Base-by-base conservation (phyloP, 2,113 vertebrate species). In the Sebastes fasciatus region DNA sequence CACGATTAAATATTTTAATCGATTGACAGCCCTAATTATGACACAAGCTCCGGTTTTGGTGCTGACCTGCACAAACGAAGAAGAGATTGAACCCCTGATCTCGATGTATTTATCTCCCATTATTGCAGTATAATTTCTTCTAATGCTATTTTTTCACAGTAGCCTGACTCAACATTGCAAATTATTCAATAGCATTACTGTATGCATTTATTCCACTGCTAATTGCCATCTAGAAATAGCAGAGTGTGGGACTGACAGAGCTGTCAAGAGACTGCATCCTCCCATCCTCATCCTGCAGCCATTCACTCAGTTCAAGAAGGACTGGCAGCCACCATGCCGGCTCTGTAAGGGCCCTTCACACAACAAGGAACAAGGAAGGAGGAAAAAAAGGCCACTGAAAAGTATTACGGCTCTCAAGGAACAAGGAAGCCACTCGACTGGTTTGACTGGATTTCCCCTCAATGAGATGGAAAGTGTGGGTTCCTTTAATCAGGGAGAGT, bases 211-310 rank as follows among this genome's bases (percentile, higher is more conserved):
- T 85, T 88, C 80, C 9, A 19, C 72, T 60, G 84, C 69, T 91
- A 84, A 88, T 65, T 86, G 79, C 58, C 49, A 19, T 65, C 87
- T 86, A 82, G 77, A 85, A 90, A 89, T 85, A 89, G 83, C 86
- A 1, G 49, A 76, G 87, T 72, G 87, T 77, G 74, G 82, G 83
- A 69, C 66, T n/a, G 74, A 43, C 74, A 19, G 74, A 87, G 74
- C 84, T 82, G 76, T 76, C 83, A 77, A 11, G 40, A 74, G 72
- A 58, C 43, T 0, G 51, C 0, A 66, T 80, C 75, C 79, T 84
- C 74, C 75, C 67, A 55, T 63, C 68, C 51, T n/a, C 4, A 68
- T 55, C 62, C 71, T 42, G 26, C 72, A 81, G 42, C 34, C 17
- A 19, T 16, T 58, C 78, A n/a, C 55, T 80, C 46, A 63, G 19